Base-by-base conservation (phyloP, 2,888 invertebrate genomes). In the Luffia ferchaultella region DNA sequence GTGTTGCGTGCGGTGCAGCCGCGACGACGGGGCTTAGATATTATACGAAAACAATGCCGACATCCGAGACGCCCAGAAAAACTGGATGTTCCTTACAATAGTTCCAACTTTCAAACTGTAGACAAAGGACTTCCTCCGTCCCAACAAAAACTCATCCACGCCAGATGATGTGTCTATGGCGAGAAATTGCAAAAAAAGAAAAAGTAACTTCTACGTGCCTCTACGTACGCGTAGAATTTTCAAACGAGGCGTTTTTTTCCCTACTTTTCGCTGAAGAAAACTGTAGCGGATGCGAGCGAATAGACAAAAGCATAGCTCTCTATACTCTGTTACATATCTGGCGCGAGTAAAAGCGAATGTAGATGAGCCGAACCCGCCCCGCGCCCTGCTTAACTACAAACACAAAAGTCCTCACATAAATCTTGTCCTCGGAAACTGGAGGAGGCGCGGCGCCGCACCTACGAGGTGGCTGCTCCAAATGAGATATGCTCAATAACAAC, bases 371-470 rank as follows among this genome's bases (percentile, higher is more conserved):
- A 18, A 42, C 50, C 41, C 20, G 41, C 50, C 41, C 60, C 68
- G 68, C 48, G 48, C 45, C 46, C 54, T 56, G 56, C 71, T 73
- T 79, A 78, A 83, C 80, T 74, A 73, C 75, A 80, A 83, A 83
- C 76, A 80, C 75, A 77, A 80, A 82, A 83, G 77, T 84, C 78
- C 76, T 74, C 73, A 76, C 78, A 83, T 83, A 83, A 83, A 84
- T 84, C 82, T 83, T 80, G 73, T 75, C 75, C 67, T 68, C 62
- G 66, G 64, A 71, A 65, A 63, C 72, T 49, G 70, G 70, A 73
- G 70, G 64, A 63, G 63, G 65, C 72, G 55, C 40, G 20, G 44
- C 41, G 70, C 70, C 72, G 73, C 69, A 72, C 75, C 76, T 76
- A 65, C 55, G 55, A 70, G 70, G 70, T 73, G 67, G 66, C 67